Evolutionary conservation across 2,888 invertebrate species (phyloP), one percentile per base, ranked within the genome.

Genomic region (Lamellibrachia satsuma): DNA sequence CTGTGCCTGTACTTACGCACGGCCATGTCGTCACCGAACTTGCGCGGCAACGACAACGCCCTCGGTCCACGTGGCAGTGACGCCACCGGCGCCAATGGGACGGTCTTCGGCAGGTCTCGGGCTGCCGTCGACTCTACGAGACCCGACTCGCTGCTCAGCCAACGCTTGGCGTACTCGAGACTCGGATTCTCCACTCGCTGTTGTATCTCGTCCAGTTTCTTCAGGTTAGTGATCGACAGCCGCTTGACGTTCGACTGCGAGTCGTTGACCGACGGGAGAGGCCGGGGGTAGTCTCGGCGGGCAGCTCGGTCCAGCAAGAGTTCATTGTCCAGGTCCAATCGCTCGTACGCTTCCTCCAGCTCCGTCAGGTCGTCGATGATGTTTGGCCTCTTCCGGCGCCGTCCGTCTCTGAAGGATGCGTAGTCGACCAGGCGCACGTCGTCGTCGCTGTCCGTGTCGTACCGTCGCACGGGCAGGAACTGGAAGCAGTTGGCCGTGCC

Each of bases 271-370:
- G 75, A n/a, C 75, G 75, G 75, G 91, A 90, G 52, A 4, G 75
- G n/a, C 4, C 39, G 27, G 27, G 90, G 90, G 22, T 52, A 39
- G 92, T 51, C 52, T 22, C 90, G 39, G 3, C n/a, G 92, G 27
- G n/a, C 52, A 39, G 52, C 90, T 52, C 52, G 11, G 75, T 75
- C 75, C 1, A 75, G 22, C 22, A 75, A n/a, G 15, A 4, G 22
- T 22, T 95, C 95, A 92, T 95, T 94, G 91, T 95, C 94, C 3
- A 95, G 93, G 93, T 95, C 94, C 52, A 96, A 92, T 90, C 94
- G 94, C 90, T 95, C 94, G 93, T 96, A 96, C 75, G 96, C 95
- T 93, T 95, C 94, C 92, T 96, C 96, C 52, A 96, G 94, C 92
- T 96, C 96, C 4, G 94, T 93, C 52, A 96, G 93, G 9, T 95